Conservation (phyloP, 2,797 vertebrate species). For the Acomys russatus region DNA sequence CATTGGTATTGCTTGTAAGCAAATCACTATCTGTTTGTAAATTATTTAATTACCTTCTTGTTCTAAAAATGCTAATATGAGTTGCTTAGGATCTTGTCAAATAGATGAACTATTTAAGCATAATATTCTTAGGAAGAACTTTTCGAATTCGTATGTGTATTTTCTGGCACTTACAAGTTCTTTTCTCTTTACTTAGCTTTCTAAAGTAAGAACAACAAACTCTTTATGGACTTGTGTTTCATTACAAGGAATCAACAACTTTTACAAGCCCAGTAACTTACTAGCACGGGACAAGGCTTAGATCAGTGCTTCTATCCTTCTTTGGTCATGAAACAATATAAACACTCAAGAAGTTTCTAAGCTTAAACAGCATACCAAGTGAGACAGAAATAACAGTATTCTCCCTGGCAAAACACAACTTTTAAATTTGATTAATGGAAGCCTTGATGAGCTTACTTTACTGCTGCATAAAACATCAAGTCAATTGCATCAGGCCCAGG, state of each 20-base stretch:
- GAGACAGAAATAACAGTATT: constrained; percentile 68
- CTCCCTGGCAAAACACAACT: constrained; percentile 50
- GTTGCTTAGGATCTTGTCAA: not conserved
- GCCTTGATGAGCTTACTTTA: constrained; percentile 56
- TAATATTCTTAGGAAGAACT: not conserved
- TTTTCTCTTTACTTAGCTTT: constrained; percentile 40
- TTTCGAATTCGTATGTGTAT: not conserved
- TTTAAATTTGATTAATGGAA: constrained; percentile 70
- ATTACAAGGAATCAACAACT: constrained; percentile 52
- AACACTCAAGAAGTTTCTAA: constrained; percentile 67
- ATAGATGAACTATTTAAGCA: not conserved
- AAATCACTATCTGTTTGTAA: not conserved
- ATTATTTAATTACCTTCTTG: not conserved
- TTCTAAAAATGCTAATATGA: constrained; percentile 12
- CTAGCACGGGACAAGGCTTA: not conserved
- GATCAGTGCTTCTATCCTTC: constrained; percentile 41
- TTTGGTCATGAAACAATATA: constrained; percentile 65
- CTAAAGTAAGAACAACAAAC: constrained; percentile 32
- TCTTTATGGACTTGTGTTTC: constrained; percentile 17
- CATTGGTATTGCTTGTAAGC: not conserved
- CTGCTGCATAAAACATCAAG: constrained; percentile 53
- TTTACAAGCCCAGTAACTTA: constrained; percentile 53
- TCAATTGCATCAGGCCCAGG: constrained; percentile 7
- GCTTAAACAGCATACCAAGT: constrained; percentile 50
- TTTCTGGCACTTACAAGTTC: not conserved